Evolutionary conservation across 2,888 invertebrate genomes (phyloP), one percentile per base, ranked within the genome.

Genomic region (Tachina lurida): DNA sequence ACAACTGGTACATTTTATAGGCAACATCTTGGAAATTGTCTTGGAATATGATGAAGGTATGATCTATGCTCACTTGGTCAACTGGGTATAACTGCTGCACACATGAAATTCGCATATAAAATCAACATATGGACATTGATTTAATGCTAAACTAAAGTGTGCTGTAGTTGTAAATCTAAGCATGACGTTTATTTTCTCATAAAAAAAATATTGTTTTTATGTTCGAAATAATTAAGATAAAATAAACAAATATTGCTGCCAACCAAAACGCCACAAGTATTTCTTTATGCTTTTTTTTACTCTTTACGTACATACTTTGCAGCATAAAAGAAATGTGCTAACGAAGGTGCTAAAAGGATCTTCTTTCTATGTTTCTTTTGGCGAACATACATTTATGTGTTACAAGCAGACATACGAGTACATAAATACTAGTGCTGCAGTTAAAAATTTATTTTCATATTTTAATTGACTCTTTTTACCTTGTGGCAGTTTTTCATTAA

Each of bases 101-200:
- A 39, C 31, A 52, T 3, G 10, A 22, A n/a, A 58, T 31, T 31
- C 31, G 7, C 31, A 58, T 15, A 31, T 58, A 58, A 58, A 58
- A 31, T 15, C 17, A 15, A 15, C 39, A 31, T 58, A 15, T 31
- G 41, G 13, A 54, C 31, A 31, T 7, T 31, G 31, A 31, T 31
- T 31, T 31, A 31, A 31, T 45, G 62, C 17, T 67, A 49, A 52
- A 15, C 47, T 41, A 49, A 77, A 65, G 52, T 74, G 15, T 65
- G 62, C 31, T 67, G 74, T 63, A 63, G 73, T 22, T 67, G 54
- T 73, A 76, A 81, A 84, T 78, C 73, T 68, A 52, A 70, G 54
- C 67, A 22, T 71, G 80, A 80, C 80, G 71, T 84, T 84, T 80
- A 81, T 81, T 68, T 54, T 62, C 73, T 77, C 81, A 81, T 81